Evolutionary conservation across 2,113 vertebrate genomes (phyloP), one percentile per base, ranked within the genome.

Genomic region (Baryphthengus martii): DNA sequence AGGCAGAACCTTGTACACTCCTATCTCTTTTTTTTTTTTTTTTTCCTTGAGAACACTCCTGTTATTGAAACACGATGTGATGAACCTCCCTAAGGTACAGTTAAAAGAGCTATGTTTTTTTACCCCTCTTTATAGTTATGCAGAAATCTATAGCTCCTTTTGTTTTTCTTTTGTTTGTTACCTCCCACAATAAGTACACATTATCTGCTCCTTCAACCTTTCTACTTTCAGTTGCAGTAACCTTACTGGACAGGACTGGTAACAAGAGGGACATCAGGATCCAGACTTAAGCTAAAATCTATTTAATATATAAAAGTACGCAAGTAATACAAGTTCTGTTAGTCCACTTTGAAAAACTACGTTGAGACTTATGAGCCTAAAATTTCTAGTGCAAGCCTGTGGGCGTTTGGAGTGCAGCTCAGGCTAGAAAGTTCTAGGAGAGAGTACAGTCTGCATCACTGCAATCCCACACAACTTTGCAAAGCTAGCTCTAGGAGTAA

Each of bases 361-460:
- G 4, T 6, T 44, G 82, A 79, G 44, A 74, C 26, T 73, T 66
- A 24, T 6, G 17, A 94, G 58, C 56, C 77, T 82, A 35, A 91
- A 89, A 95, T 92, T 92, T 61, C 56, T 18, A 17, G 37, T 88
- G 77, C 72, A 93, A 91, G 49, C 49, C 91, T 49, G 80, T 94
- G 93, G 89, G 94, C 85, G 94, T 82, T 78, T 49, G 85, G 87
- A 95, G 89, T 71, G 80, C 80, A 96, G 44, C 70, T 93, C 93
- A 93, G 84, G 87, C 73, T 85, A 68, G 77, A 93, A 94, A 96
- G 87, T 92, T 89, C 81, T 53, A 70, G 84, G 73, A 87, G 73
- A 87, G 59, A 71, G 66, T 52, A 58, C 55, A 74, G 11, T 86
- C 84, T 93, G 53, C 93, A 89, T 56, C 80, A 24, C 61, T 83